phyloP scores from a whole-genome alignment of 2,888 invertebrate genomes.

The Doris montereyensis region DNA sequence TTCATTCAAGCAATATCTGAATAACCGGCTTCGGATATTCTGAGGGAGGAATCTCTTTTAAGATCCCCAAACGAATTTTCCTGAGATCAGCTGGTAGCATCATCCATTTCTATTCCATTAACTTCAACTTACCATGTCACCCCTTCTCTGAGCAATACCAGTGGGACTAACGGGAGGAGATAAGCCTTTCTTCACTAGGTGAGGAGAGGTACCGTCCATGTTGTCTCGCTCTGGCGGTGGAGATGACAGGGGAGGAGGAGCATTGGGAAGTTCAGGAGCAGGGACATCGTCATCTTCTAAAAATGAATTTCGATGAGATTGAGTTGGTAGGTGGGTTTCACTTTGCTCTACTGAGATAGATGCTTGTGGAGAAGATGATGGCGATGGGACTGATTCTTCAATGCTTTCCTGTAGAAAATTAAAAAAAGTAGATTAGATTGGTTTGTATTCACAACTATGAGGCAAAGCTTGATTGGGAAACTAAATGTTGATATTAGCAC shows the following conservation, averaged over 20 bases:
- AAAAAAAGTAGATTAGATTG: no score
- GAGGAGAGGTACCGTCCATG: slow-evolving; percentile 43
- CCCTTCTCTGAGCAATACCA: slow-evolving; percentile 50
- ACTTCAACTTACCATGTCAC: slow-evolving; percentile 49
- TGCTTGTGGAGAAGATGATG: slow-evolving; percentile 27
- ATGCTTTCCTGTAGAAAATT: no score
- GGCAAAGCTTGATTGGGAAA: no score
- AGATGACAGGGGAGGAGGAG: slow-evolving; percentile 36
- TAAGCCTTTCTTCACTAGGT: slow-evolving; percentile 55
- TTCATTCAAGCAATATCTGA: no score
- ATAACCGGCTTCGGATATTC: no score
- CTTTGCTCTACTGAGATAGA: neutral
- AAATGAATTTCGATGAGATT: slow-evolving; percentile 22
- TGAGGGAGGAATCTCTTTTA: no score
- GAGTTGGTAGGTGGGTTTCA: slow-evolving; percentile 29
- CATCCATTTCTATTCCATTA: no score
- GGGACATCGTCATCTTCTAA: slow-evolving; percentile 44
- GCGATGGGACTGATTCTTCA: no score
- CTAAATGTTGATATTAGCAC: no score
- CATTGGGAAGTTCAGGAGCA: slow-evolving; percentile 47
- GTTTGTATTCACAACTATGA: no score
- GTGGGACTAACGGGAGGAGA: slow-evolving; percentile 57
- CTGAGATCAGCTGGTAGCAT: no score
- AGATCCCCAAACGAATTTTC: no score
- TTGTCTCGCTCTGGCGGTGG: slow-evolving; percentile 35